Evolutionary conservation across 2,797 vertebrate genomes (phyloP), one percentile per base, ranked within the genome.

Genomic region (Poecilia gillii): DNA sequence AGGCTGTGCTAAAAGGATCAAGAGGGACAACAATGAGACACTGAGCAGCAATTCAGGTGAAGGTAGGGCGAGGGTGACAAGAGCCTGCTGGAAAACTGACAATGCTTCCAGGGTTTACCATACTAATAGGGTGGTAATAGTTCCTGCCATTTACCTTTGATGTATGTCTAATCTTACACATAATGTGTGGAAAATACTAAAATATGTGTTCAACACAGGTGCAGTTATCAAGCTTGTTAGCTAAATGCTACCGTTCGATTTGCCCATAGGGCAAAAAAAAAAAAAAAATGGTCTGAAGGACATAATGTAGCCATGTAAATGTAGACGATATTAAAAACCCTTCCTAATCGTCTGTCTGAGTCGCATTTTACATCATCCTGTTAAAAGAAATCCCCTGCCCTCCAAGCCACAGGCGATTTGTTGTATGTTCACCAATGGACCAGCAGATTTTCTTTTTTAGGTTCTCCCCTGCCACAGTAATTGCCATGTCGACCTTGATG

Each of bases 401-500:
- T 36, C 64, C 89, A 84, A 86, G 85, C 88, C 88, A 70, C 89
- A 91, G 90, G 88, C 93, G 92, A 93, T 94, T 94, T 95, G 94
- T 93, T 93, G 89, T 92, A 81, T 91, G 83, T 91, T 92, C 87
- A 87, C 84, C 81, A 59, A 73, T 59, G 83, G 78, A 85, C 83
- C 3, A 7, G 75, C n/a, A 82, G 80, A 89, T 91, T 93, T 90
- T 90, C 85, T 84, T 88, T 91, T 74, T 89, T 85, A 87, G 88
- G 80, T 57, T 84, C 84, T 78, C 76, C 39, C 77, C 80, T n/a
- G 45, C 87, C 39, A 31, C 72, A 79, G 89, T 94, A 94, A 94
- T 94, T 92, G 88, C 91, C 76, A 82, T 49, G 81, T 79, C 89
- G 91, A 94, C 94, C 94, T 94, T 94, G 94, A 94, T 91, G 90